Percentiles rank a stretch among this genome's conserved stretches.
Evolutionary conservation across 2,797 vertebrate species (phyloP).

Genomic region (Loriculus beryllinus): DNA sequence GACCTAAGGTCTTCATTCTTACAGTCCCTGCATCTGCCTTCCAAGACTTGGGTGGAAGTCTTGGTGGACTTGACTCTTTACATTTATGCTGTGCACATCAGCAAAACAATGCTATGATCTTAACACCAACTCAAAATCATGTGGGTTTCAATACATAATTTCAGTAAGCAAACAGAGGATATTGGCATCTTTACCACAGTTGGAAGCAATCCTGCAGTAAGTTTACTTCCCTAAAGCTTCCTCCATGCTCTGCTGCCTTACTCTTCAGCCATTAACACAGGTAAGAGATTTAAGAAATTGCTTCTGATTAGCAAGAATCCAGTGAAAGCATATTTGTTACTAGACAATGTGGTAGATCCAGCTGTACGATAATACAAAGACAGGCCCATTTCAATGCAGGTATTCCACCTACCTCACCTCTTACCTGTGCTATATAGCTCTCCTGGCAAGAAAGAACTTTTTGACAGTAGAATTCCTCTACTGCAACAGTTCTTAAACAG

Average conservation of each 20-base stretch:
- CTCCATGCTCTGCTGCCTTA: not conserved
- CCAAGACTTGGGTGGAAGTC: too few species aligned
- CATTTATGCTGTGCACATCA: not conserved
- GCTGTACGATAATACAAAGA: fast-evolving
- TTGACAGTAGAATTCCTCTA: not conserved
- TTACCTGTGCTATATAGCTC: not conserved
- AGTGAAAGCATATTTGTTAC: fast-evolving
- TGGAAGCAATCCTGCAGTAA: not conserved
- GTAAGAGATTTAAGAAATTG: not conserved
- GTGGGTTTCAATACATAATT: not conserved
- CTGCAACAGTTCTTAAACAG: not conserved
- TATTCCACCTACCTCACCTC: not conserved
- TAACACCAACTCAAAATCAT: not conserved
- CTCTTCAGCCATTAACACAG: not conserved
- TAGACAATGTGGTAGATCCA: not conserved
- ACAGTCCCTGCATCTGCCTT: too few species aligned
- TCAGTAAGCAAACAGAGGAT: not conserved
- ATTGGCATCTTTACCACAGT: not conserved
- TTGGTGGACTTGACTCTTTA: not conserved
- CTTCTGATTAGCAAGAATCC: not conserved
- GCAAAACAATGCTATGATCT: not conserved
- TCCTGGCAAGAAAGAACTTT: not conserved
- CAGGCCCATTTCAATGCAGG: not conserved
- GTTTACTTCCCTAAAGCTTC: not conserved
- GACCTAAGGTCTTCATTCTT: too few species aligned